A percentile compares a stretch with the other conserved stretches of the same genome.
Evolutionary conservation across 2,797 vertebrate genomes (phyloP).

Genomic region (Hephaestus fuliginosus): DNA sequence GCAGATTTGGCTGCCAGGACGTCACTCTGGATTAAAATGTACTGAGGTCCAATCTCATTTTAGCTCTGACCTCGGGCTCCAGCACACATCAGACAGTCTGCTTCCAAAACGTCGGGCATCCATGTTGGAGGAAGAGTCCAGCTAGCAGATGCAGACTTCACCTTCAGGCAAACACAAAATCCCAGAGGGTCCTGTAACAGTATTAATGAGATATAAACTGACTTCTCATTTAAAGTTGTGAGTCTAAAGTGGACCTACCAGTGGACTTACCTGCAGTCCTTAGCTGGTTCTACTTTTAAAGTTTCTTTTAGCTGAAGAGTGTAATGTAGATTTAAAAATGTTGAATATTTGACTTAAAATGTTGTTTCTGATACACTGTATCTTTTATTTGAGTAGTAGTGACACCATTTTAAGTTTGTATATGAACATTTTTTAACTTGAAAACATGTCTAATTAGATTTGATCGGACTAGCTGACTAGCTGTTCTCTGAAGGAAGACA

Average conservation of each 20-base stretch:
- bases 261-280: conserved; percentile 41
- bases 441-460: not conserved
- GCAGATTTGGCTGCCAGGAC: conserved; percentile 49
- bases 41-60: conserved; percentile 55
- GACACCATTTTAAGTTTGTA: not conserved
- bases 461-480: too few relatives aligned
- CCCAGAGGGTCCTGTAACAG: conserved; percentile 31
- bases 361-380: not conserved
- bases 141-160: conserved; percentile 19
- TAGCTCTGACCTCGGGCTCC: conserved; percentile 63
- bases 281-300: conserved; percentile 15
- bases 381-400: not conserved
- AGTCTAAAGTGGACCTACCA: not conserved
- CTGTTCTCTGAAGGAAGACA: too few relatives aligned
- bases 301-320: not conserved
- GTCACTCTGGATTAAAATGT: conserved; percentile 67
- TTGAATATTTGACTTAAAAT: not conserved
- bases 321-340: too few relatives aligned
- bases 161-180: conserved; percentile 28
- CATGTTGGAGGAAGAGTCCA: conserved; percentile 24
- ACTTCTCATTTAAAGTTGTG: conserved; percentile 43
- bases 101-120: conserved; percentile 15
- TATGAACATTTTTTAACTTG: not conserved
- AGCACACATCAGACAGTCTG: conserved; percentile 44
- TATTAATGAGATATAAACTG: conserved; percentile 57